Base-by-base conservation (phyloP, 2,797 vertebrate species). In the Podargus strigoides region DNA sequence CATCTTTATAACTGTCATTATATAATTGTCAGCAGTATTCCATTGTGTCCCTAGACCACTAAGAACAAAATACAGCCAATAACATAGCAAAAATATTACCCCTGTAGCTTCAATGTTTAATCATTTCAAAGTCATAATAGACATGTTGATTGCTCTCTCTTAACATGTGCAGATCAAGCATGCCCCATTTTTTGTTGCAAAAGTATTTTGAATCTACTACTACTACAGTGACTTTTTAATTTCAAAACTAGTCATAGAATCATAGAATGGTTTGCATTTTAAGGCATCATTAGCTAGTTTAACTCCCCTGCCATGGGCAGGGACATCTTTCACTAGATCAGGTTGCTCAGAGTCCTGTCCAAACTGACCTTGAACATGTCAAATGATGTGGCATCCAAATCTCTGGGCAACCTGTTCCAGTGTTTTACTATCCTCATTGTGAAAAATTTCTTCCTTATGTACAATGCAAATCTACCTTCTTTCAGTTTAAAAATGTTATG, bases 271-370 rank as follows among this genome's bases (percentile, higher is more conserved):
- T 72, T 85, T 55, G 10, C 5, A 4, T 50, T 73, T 28, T 14
- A 55, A 86, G 7, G 4, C 10, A 64, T 37, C 8, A 27, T 47
- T 56, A 67, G 42, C 1, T 2, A 64, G 5, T 50, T 9, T 68
- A 50, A 67, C 0, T 1, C 1, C 3, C 4, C 8, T 64, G 8
- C 11, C 3, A 7, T 27, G 7, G 5, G 5, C 12, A 78, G 32
- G 22, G 28, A n/a, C 13, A 19, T 19, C 30, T 47, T 73, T 41
- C 9, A 44, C 14, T 24, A 21, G 9, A 12, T 15, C 27, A 56
- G 5, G 12, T 56, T 64, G 1, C 22, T 85, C 39, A 68, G 37
- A 67, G 5, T 5, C 12, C 5, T 3, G 1, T 67, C 20, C 30
- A 78, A 10, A 14, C n/a, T 46, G 30, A 26, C 21, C 39, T 18